Evolutionary conservation across 1,140 invertebrate genomes (phyloP).

Genomic region (Drosophila seguyi): DNA sequence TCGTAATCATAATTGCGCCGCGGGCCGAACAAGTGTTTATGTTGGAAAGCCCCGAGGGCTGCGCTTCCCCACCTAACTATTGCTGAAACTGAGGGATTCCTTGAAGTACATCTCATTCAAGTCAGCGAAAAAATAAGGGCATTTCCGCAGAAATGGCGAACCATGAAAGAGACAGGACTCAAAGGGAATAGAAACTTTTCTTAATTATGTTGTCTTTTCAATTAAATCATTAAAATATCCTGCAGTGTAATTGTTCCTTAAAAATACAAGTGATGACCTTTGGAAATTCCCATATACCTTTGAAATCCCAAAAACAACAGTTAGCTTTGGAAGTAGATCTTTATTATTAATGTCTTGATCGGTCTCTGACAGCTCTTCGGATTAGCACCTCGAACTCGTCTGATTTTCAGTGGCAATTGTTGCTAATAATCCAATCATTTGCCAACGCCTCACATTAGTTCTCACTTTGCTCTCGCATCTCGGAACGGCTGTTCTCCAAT

Average conservation of each 20-base stretch:
- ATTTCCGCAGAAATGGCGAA: neutral
- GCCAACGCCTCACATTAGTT: conserved; percentile 7
- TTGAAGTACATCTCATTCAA: neutral
- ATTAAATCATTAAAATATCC: neutral
- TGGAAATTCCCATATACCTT: no score
- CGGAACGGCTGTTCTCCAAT: neutral
- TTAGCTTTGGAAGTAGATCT: conserved; percentile 2
- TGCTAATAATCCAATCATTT: conserved; percentile 24
- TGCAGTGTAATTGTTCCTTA: neutral
- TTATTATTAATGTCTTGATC: conserved; percentile 17
- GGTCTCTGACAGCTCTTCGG: conserved; percentile 11
- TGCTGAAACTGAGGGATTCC: neutral
- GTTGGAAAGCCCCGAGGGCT: conserved; percentile 9
- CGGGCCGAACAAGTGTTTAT: conserved; percentile 34
- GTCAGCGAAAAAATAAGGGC: neutral
- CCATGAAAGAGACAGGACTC: neutral
- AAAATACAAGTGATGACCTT: neutral
- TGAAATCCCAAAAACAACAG: no score
- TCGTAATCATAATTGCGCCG: conserved; percentile 62
- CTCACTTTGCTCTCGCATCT: conserved; percentile 10
- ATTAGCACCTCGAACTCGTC: conserved; percentile 33
- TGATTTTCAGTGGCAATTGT: conserved; percentile 22
- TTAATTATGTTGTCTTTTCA: neutral
- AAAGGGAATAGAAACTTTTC: neutral
- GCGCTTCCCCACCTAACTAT: neutral